Percentiles rank a stretch among this genome's conserved stretches.
Evolutionary conservation across 1,140 invertebrate genomes (phyloP).

Genomic region (Mycetomoellerius zeteki): DNA sequence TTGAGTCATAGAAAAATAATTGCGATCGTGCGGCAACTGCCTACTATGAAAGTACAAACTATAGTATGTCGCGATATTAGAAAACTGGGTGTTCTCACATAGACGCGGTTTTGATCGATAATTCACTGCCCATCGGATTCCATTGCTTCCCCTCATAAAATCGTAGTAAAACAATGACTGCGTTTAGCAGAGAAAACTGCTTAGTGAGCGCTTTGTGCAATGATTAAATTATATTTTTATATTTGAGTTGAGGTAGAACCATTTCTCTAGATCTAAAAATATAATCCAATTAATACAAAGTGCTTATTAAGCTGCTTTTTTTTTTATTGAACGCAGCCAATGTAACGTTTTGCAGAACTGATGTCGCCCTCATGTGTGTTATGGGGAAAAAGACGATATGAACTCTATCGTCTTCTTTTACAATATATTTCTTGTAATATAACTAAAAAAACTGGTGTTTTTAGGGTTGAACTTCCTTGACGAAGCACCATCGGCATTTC

Average conservation of each 20-base stretch:
- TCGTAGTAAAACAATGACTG: too few relatives aligned
- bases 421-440: not conserved
- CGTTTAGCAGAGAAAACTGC: too few relatives aligned
- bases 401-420: not conserved
- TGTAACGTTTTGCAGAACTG: constrained; percentile 6
- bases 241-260: too few relatives aligned
- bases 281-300: too few relatives aligned
- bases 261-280: too few relatives aligned
- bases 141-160: not conserved
- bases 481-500: constrained; percentile 2
- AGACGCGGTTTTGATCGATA: constrained; percentile 55
- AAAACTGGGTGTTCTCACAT: constrained; percentile 69
- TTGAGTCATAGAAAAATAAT: constrained; percentile 69
- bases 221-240: too few relatives aligned
- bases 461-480: constrained; percentile 5
- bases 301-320: too few relatives aligned
- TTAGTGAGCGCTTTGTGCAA: too few relatives aligned
- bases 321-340: too few relatives aligned
- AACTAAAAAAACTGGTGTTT: constrained; percentile 24
- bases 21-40: constrained; percentile 58
- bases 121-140: not conserved
- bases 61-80: constrained; percentile 70
- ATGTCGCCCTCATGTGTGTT: not conserved
- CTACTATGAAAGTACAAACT: constrained; percentile 77
- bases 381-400: not conserved